Percentiles rank a stretch among this genome's conserved stretches.
These are phyloP conservation scores for Ylistrum balloti DNA, from an alignment of 1,140 invertebrate species.

Conservation along the genomic window DNA sequence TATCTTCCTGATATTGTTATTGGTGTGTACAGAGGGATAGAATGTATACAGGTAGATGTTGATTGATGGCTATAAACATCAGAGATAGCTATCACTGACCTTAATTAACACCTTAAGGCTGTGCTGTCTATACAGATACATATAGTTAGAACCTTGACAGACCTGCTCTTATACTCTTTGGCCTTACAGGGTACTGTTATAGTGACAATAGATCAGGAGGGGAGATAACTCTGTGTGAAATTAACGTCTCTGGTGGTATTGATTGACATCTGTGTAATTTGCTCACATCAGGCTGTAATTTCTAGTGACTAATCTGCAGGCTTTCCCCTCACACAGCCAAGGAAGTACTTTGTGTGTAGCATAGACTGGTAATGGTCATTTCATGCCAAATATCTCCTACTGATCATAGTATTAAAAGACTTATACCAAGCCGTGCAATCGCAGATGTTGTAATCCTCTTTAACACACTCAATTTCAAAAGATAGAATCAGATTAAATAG, in stretches of 20 bases:
- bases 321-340: background rate
- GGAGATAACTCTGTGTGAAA: background rate
- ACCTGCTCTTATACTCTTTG: too few species aligned
- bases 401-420: background rate
- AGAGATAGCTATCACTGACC: background rate
- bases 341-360: background rate
- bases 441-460: background rate
- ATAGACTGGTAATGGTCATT: background rate
- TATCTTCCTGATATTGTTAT: too few species aligned
- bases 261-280: background rate
- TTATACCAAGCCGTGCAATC: background rate
- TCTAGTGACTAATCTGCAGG: background rate
- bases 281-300: background rate
- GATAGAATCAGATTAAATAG: slow-evolving; percentile 31
- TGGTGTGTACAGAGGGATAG: background rate
- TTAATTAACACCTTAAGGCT: slow-evolving; percentile 1
- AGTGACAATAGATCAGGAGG: background rate
- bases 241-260: background rate
- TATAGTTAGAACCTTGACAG: too few species aligned
- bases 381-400: background rate
- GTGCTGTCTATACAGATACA: background rate
- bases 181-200: background rate
- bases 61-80: background rate
- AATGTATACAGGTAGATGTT: background rate
- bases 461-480: background rate